Percentiles rank a stretch among this genome's conserved stretches.
Conservation (phyloP, 1,140 invertebrate species). For the Cepaea nemoralis region DNA sequence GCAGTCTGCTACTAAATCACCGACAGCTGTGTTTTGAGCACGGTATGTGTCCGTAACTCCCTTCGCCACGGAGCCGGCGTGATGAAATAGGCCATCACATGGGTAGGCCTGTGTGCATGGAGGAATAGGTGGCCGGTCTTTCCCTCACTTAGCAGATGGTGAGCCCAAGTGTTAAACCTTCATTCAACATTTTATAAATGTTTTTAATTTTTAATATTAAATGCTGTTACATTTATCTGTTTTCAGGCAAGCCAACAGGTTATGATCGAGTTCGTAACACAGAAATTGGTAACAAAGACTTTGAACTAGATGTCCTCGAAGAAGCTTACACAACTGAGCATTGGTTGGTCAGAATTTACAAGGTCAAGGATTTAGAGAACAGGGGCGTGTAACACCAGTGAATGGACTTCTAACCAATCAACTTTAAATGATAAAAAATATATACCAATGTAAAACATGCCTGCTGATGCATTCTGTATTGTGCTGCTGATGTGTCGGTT, state of each 20-base stretch:
- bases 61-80: too few species aligned
- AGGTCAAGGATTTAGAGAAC: conserved; percentile 78
- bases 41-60: too few species aligned
- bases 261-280: conserved; percentile 95
- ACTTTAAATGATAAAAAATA: background rate
- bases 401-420: background rate
- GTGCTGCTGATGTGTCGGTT: background rate
- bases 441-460: background rate
- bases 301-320: conserved; percentile 95
- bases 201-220: background rate
- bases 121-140: too few species aligned
- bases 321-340: conserved; percentile 99
- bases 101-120: too few species aligned
- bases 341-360: conserved; percentile 98
- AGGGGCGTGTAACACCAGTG: conserved; percentile 51
- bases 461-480: background rate
- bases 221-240: background rate
- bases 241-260: conserved; percentile 84
- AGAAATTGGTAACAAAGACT: conserved; percentile 97
- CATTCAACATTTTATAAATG: too few species aligned
- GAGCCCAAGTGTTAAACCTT: too few species aligned
- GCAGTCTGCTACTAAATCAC: too few species aligned
- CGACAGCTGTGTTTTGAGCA: too few species aligned
- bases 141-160: too few species aligned
- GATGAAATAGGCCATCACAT: too few species aligned